Evolutionary conservation across 2,797 vertebrate species (phyloP).

Genomic region (Octomys mimax): DNA sequence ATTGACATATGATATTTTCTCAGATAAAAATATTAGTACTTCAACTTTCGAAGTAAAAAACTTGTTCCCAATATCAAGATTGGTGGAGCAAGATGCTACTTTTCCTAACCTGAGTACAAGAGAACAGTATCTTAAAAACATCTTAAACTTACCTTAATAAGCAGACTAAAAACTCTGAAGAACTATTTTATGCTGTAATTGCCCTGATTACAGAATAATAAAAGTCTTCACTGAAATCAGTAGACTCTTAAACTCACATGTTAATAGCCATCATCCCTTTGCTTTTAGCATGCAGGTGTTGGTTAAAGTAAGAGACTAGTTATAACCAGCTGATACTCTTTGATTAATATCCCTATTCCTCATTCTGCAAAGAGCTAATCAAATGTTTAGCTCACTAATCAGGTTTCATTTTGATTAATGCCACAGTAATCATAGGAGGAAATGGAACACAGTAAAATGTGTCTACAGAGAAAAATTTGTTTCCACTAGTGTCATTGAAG

Average conservation of each 20-base stretch:
- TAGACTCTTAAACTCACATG: conserved; percentile 73
- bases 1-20: accelerated
- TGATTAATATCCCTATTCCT: conserved; percentile 86
- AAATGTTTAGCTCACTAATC: conserved; percentile 86
- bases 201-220: conserved; percentile 86
- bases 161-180: conserved; percentile 72
- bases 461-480: background rate
- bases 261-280: conserved; percentile 80
- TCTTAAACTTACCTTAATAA: conserved; percentile 75
- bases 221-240: conserved; percentile 84
- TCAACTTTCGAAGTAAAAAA: conserved; percentile 49
- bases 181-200: conserved; percentile 83
- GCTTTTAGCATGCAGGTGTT: conserved; percentile 84
- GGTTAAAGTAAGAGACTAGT: conserved; percentile 76
- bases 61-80: background rate
- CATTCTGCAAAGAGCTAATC: conserved; percentile 86
- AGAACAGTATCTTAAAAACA: conserved; percentile 54
- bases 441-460: conserved; percentile 72
- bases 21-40: conserved; percentile 15
- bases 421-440: conserved; percentile 81
- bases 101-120: conserved; percentile 9
- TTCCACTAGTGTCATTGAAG: background rate
- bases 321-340: conserved; percentile 82
- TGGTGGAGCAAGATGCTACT: background rate
- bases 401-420: conserved; percentile 85